Conservation (phyloP, 1,140 invertebrate genomes). For the Drosophila ercepeae region DNA sequence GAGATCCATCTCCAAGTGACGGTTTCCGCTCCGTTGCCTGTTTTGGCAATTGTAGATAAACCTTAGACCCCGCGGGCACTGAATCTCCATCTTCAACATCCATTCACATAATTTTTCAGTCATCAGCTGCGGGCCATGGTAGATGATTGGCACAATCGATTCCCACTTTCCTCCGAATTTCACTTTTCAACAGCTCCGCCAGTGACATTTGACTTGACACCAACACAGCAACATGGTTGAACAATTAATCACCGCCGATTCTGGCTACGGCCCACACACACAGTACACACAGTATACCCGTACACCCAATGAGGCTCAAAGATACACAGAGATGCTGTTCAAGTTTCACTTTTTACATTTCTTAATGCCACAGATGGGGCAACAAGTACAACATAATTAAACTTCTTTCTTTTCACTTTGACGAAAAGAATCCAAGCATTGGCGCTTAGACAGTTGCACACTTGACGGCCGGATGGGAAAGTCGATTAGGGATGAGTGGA, state of each 20-base stretch:
- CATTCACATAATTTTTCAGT: slow-evolving; percentile 65
- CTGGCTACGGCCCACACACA: slow-evolving; percentile 35
- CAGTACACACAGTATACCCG: neutral
- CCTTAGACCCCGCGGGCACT: slow-evolving; percentile 27
- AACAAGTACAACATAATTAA: slow-evolving; percentile 12
- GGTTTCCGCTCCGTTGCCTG: slow-evolving; percentile 41
- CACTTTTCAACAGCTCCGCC: slow-evolving; percentile 57
- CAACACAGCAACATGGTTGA: slow-evolving; percentile 15
- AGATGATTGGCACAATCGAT: slow-evolving; percentile 74
- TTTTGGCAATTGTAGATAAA: slow-evolving; percentile 54
- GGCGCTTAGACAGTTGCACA: slow-evolving; percentile 28
- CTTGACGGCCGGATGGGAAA: slow-evolving; percentile 12
- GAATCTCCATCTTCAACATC: slow-evolving; percentile 13
- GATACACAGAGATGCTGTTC: neutral
- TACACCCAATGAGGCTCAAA: slow-evolving; percentile 1
- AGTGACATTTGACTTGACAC: slow-evolving; percentile 67
- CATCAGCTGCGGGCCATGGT: slow-evolving; percentile 52
- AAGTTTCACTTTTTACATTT: slow-evolving; percentile 48
- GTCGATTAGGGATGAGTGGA: neutral
- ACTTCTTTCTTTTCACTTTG: slow-evolving; percentile 25
- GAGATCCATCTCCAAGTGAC: slow-evolving; percentile 28
- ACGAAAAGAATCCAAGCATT: slow-evolving; percentile 22
- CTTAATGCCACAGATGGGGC: slow-evolving; percentile 22
- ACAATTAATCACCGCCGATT: slow-evolving; percentile 62
- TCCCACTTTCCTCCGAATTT: slow-evolving; percentile 52